Evolutionary conservation across 2,888 invertebrate genomes (phyloP), one percentile per base, ranked within the genome.

Genomic region (Dichetophora obliterata): DNA sequence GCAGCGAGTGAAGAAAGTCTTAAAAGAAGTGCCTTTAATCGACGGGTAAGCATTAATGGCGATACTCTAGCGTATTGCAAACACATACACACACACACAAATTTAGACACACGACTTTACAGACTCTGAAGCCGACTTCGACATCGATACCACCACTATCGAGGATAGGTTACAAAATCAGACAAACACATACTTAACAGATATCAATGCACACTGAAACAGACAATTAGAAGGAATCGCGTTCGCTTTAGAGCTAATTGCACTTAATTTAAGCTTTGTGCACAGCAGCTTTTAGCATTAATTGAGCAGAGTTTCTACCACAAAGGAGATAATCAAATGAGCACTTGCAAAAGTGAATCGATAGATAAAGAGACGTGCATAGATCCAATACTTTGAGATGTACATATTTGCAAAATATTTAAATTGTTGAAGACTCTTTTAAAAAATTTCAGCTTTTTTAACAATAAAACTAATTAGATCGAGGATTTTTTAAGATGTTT

Each of bases 21-120:
- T 92, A 80, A 90, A 90, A 81, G 92, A 92, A 86, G 92, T 92
- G 83, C 92, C 92, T 75, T 90, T 92, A 84, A 92, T 92, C 85
- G 92, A 92, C 86, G 92, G 92, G 90, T 90, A 84, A 89, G 88
- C 86, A 8, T 22, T 34, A 66, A 24, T 6, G 14, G 43, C 43
- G 14, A 43, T 11, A 43, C 43, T 43, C 43, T 43, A 43, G 43
- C 43, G 43, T 11, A 11, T 43, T 11, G 14, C 43, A 19, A 9
- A 52, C 27, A 66, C 11, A 19, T 48, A 11, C n/a, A 59, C 43
- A 24, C 50, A 50, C 50, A 65, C 34, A 65, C 2, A 65, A 34
- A 16, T 8, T 9, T 63, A 24, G 24, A 27, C 31, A 31, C 5
- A 22, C 8, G 11, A 63, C 19, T 5, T 9, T 19, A 19, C 14